Evolutionary conservation across 2,888 invertebrate genomes (phyloP), one percentile per base, ranked within the genome.

Genomic region (Tridacna gigas): DNA sequence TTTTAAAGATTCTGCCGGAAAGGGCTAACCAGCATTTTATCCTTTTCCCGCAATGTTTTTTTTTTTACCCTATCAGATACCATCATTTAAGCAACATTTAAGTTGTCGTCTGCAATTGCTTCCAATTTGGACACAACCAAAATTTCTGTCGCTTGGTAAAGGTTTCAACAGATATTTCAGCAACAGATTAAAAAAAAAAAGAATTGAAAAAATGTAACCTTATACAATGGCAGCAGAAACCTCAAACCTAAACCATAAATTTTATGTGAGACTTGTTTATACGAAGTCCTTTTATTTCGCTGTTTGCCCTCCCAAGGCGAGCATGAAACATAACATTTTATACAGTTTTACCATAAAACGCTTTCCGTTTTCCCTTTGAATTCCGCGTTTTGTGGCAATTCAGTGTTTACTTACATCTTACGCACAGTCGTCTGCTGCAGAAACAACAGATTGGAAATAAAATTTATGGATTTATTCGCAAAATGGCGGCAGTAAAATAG

Each of bases 391-490:
- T 69, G 80, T 80, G 61, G 79, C 85, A 65, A 67, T 71, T 18
- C 12, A 20, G 76, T 85, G 85, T 85, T 85, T 85, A 85, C 85
- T 69, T 80, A 80, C 63, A 74, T 75, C 80, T 74, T 75, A 69
- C 56, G 48, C 51, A 66, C 26, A 78, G 82, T 82, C 85, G 85
- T 85, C 82, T 85, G 85, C 45, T 51, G 28, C 74, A 26, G 65
- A 60, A 69, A 80, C 80, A 82, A 74, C 85, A 85, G 82, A 82
- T 85, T 85, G 85, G 74, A 65, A 74, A 85, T 85, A 85, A 85
- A 85, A 71, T 26, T 71, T 75, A 77, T 78, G 74, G 78, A 48
- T 71, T 79, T 63, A 56, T 79, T 82, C 80, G 82, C 85, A 85
- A 85, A 85, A 76, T 71, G 79, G 63, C 22, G 26, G 60, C 47